Evolutionary conservation across 2,888 invertebrate species (phyloP).

Genomic region (Ophioninae sp.): DNA sequence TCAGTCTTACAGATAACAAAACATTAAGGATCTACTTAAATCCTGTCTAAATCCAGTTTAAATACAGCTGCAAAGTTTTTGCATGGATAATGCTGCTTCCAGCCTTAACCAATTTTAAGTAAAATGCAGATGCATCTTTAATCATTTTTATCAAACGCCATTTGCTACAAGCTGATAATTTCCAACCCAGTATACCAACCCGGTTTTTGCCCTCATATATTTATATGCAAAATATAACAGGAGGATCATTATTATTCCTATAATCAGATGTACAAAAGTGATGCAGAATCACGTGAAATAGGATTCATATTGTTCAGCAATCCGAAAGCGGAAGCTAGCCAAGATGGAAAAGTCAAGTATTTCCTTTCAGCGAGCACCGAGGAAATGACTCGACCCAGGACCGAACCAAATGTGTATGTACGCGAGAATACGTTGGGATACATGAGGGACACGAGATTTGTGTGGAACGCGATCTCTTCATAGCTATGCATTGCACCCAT

Average conservation of each 20-base stretch:
- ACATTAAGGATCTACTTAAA: too few species aligned
- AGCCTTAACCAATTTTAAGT: too few species aligned
- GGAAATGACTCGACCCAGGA: constrained; percentile 36
- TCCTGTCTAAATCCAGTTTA: too few species aligned
- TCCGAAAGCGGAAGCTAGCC: constrained; percentile 37
- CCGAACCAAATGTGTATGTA: constrained; percentile 24
- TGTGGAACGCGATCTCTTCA: constrained; percentile 1
- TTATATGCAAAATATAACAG: too few species aligned
- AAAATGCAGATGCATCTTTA: too few species aligned
- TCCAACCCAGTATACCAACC: too few species aligned
- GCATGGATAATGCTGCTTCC: too few species aligned
- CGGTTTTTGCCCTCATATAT: too few species aligned
- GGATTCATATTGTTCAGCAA: constrained; percentile 19
- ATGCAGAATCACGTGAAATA: constrained; percentile 17
- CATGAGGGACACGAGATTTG: constrained; percentile 30
- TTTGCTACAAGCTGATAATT: too few species aligned
- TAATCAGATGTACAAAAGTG: not conserved
- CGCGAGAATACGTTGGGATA: not conserved
- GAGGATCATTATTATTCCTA: not conserved
- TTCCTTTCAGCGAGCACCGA: constrained; percentile 48
- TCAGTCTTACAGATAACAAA: too few species aligned
- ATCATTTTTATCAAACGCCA: too few species aligned
- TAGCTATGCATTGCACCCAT: constrained; percentile 31
- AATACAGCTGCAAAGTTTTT: too few species aligned
- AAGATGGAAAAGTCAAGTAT: constrained; percentile 48